A percentile compares a stretch with the other conserved stretches of the same genome.
These are phyloP conservation scores for Proctacanthus coquilletti DNA, from an alignment of 1,140 invertebrate species.

Conservation along the genomic window DNA sequence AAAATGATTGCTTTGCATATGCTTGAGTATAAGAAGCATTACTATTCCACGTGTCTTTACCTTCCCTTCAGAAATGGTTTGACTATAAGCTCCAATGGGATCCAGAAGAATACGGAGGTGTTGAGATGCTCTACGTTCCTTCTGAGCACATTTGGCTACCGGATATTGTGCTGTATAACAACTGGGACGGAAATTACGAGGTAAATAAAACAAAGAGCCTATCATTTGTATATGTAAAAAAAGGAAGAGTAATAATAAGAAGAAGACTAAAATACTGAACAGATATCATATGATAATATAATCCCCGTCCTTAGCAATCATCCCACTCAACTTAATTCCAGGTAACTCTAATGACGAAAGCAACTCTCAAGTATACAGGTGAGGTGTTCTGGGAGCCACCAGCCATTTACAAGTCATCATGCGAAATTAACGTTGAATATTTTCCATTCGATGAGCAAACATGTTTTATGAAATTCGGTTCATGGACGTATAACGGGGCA, in stretches of 20 bases:
- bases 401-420: slow-evolving; percentile 97
- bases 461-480: slow-evolving; percentile 91
- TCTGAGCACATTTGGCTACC: slow-evolving; percentile 87
- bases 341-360: slow-evolving; percentile 94
- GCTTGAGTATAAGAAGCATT: too few relatives aligned
- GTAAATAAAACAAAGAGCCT: slow-evolving; percentile 17
- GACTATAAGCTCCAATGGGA: slow-evolving; percentile 90
- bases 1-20: too few relatives aligned
- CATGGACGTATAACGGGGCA: slow-evolving; percentile 85
- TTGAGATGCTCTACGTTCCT: slow-evolving; percentile 82
- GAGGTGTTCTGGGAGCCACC: slow-evolving; percentile 95
- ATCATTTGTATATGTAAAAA: too few relatives aligned
- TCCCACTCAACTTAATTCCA: slow-evolving; percentile 20
- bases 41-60: too few relatives aligned
- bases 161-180: slow-evolving; percentile 79
- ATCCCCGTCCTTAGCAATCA: too few relatives aligned
- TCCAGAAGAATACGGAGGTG: slow-evolving; percentile 81
- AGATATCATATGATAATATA: too few relatives aligned
- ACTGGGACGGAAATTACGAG: slow-evolving; percentile 94
- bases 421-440: slow-evolving; percentile 90
- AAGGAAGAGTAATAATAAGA: too few relatives aligned
- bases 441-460: slow-evolving; percentile 90
- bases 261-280: too few relatives aligned
- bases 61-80: slow-evolving; percentile 67
- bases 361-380: slow-evolving; percentile 74